These are phyloP conservation scores for Heteromyza rotundicornis DNA, from an alignment of 2,888 invertebrate species.

Conservation along the genomic window DNA sequence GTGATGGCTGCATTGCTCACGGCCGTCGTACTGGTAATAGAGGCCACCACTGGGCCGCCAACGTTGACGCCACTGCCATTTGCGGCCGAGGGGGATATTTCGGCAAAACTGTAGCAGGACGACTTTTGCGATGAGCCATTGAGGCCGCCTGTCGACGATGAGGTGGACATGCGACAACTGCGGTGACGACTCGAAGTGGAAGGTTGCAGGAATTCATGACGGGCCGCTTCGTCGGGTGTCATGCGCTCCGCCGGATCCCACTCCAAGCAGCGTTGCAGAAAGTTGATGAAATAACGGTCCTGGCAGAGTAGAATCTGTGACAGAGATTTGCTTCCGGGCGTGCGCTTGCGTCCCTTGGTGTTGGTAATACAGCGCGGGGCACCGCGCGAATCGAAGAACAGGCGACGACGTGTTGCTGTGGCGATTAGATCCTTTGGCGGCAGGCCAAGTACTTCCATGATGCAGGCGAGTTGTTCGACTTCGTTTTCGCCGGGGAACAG, in stretches of 20 bases:
- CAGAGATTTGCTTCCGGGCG: constrained; percentile 84
- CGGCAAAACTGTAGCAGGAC: constrained; percentile 56
- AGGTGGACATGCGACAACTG: constrained; percentile 56
- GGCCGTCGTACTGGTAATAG: constrained; percentile 50
- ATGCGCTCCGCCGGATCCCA: constrained; percentile 93
- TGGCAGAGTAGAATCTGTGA: constrained; percentile 82
- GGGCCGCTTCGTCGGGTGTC: constrained; percentile 88
- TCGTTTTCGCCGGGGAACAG: constrained; percentile 97
- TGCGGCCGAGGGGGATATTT: constrained; percentile 48
- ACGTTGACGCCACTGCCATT: constrained; percentile 33
- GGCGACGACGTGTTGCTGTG: constrained; percentile 81
- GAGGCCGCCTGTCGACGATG: constrained; percentile 56
- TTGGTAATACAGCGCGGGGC: constrained; percentile 90
- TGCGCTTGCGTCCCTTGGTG: constrained; percentile 89
- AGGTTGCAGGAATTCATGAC: constrained; percentile 83
- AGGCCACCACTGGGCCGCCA: constrained; percentile 49
- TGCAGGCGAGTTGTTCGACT: constrained; percentile 94
- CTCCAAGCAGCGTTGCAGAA: constrained; percentile 87
- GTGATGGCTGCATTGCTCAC: constrained; percentile 57
- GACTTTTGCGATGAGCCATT: constrained; percentile 58
- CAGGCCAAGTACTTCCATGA: constrained; percentile 93
- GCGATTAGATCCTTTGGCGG: constrained; percentile 88
- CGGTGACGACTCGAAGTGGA: constrained; percentile 64
- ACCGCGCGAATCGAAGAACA: constrained; percentile 89
- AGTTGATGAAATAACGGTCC: constrained; percentile 89